phyloP scores from a whole-genome alignment of 2,113 vertebrate genomes.

The Panthera tigris region DNA sequence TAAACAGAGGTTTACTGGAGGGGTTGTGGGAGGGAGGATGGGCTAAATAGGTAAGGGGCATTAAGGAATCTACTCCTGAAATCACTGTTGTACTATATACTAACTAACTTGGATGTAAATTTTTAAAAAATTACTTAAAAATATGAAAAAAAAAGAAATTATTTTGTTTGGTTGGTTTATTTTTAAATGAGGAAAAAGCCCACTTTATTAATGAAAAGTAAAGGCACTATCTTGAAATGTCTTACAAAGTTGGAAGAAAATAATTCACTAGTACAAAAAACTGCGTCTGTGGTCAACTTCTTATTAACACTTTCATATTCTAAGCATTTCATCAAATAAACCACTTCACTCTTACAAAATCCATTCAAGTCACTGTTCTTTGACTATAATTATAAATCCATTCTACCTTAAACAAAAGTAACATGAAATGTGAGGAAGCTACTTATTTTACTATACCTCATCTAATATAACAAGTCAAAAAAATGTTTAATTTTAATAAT shows the following conservation, averaged over 20 bases:
- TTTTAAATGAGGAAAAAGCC: not conserved
- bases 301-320: not conserved
- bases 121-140: too few species aligned
- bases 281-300: not conserved
- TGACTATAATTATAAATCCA: not conserved
- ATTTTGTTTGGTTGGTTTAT: not conserved
- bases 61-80: too few species aligned
- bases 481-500: conserved; percentile 4
- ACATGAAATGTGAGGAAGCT: not conserved
- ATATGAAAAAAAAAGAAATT: not conserved
- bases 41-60: too few species aligned
- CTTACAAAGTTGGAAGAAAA: not conserved
- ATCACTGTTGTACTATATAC: too few species aligned
- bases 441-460: not conserved
- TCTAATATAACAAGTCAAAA: conserved; percentile 20
- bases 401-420: not conserved
- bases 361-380: not conserved
- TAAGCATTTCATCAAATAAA: not conserved
- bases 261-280: conserved; percentile 17
- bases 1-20: too few species aligned
- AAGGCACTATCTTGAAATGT: not conserved
- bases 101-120: too few species aligned
- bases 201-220: not conserved
- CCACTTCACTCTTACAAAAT: not conserved
- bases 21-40: too few species aligned